A percentile compares a stretch with the other conserved stretches of the same genome.
phyloP scores from a whole-genome alignment of 1,140 invertebrate species.

The Drosophila rhopaloa region DNA sequence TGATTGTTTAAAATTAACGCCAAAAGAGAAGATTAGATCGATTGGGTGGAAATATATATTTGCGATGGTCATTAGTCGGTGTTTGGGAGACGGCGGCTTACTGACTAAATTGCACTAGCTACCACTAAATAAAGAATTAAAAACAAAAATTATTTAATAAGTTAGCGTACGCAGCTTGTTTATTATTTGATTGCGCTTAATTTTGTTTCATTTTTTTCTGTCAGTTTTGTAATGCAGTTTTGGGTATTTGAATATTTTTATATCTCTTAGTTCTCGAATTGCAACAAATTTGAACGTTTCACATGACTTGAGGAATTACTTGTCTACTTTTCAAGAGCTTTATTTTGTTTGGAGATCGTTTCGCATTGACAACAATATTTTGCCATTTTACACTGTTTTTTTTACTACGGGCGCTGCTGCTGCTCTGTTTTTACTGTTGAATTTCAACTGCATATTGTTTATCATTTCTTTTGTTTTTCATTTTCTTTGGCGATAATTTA shows the following conservation, averaged over 20 bases:
- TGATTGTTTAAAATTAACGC: constrained; percentile 60
- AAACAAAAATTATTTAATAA: constrained; percentile 82
- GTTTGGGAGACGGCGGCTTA: constrained; percentile 45
- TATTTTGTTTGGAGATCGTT: constrained; percentile 72
- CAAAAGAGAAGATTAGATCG: constrained; percentile 50
- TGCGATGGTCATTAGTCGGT: constrained; percentile 21
- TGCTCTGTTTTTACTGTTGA: constrained; percentile 17
- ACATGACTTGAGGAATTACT: constrained; percentile 42
- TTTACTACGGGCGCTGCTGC: constrained; percentile 30
- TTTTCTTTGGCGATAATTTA: constrained; percentile 84
- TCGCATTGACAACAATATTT: constrained; percentile 38
- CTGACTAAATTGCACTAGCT: constrained; percentile 84
- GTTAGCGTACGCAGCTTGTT: constrained; percentile 67
- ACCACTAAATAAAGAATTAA: constrained; percentile 84
- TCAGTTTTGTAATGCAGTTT: constrained; percentile 39
- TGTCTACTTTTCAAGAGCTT: constrained; percentile 47
- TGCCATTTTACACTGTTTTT: constrained; percentile 14
- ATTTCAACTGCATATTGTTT: constrained; percentile 53
- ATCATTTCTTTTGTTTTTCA: constrained; percentile 42
- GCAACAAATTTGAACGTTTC: constrained; percentile 26
- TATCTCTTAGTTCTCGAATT: constrained; percentile 25
- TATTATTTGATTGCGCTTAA: constrained; percentile 44
- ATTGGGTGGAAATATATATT: constrained; percentile 21
- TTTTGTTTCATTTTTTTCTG: constrained; percentile 54
- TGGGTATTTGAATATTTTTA: constrained; percentile 9